phyloP scores from a whole-genome alignment of 2,113 vertebrate species.

The Herpailurus yagouaroundi region DNA sequence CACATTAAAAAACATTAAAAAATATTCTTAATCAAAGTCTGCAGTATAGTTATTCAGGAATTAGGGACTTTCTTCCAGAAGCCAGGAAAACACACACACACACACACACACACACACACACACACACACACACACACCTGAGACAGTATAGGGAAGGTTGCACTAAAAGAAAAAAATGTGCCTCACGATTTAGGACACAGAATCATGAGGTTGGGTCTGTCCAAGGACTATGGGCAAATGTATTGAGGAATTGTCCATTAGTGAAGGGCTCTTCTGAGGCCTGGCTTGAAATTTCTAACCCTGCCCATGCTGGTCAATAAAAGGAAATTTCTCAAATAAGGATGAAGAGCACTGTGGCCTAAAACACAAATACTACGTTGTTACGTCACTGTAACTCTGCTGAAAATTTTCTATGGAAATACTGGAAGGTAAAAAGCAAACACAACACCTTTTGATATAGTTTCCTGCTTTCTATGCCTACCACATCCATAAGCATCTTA shows the following conservation, averaged over 20 bases:
- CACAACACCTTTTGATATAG: background rate
- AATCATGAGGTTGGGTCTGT: background rate
- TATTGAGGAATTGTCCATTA: background rate
- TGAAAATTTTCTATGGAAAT: background rate
- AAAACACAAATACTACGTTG: background rate
- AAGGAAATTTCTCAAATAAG: background rate
- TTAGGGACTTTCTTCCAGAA: background rate
- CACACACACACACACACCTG: no score
- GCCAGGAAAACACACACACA: background rate
- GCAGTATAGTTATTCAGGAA: background rate
- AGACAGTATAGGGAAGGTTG: background rate
- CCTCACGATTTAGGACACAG: background rate
- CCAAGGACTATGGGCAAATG: background rate
- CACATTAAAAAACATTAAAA: background rate
- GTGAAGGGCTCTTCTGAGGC: background rate
- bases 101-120: background rate
- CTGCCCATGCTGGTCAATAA: background rate
- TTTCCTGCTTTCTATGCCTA: background rate
- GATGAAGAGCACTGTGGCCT: background rate
- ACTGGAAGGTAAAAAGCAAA: background rate
- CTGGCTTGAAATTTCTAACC: background rate
- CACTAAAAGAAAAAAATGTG: background rate
- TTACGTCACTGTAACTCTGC: background rate
- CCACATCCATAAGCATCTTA: background rate
- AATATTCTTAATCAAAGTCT: background rate